Evolutionary conservation across 1,140 invertebrate species (phyloP).

Genomic region (Chlorops oryzae): DNA sequence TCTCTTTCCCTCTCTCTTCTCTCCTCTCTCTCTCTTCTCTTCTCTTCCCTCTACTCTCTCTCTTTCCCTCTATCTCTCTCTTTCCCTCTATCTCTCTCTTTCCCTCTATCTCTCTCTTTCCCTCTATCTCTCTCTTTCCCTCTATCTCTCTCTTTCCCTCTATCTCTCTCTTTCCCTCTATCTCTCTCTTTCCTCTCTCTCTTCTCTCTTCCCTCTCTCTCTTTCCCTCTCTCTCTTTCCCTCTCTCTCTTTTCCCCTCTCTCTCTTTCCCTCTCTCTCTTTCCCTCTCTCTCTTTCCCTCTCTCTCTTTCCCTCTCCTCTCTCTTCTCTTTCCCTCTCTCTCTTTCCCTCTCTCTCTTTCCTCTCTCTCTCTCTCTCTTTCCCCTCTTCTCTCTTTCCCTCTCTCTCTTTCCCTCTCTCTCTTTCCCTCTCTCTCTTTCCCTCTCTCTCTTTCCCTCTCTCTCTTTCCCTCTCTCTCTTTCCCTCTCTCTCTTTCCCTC

Average conservation of each 20-base stretch:
- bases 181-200: neutral
- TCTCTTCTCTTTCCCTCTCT: too few relatives aligned
- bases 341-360: neutral
- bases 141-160: neutral
- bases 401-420: neutral
- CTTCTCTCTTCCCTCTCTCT: too few relatives aligned
- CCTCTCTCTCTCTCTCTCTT: neutral
- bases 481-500: neutral
- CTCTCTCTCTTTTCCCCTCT: too few relatives aligned
- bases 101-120: neutral
- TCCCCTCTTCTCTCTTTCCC: neutral
- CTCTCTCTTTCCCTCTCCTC: neutral
- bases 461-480: neutral
- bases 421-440: neutral
- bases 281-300: neutral
- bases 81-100: neutral
- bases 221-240: too few relatives aligned
- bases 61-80: neutral
- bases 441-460: neutral
- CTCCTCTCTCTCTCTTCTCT: neutral
- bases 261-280: neutral
- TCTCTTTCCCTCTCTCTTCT: neutral
- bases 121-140: neutral
- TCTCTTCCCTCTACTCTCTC: neutral
- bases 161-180: neutral